Evolutionary conservation across 1,140 invertebrate genomes (phyloP).

Genomic region (Rhopalosiphum padi): DNA sequence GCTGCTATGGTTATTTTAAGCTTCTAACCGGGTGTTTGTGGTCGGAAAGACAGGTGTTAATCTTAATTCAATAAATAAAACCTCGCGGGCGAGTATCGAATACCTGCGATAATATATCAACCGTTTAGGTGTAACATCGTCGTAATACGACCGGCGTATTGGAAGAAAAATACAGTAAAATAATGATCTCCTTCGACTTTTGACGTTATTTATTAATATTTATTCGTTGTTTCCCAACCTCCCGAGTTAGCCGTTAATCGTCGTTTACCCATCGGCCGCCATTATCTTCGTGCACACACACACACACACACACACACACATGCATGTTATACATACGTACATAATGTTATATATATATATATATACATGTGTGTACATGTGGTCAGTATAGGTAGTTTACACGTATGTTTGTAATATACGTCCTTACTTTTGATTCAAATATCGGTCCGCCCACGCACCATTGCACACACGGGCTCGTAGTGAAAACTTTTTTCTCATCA

Average conservation of each 20-base stretch:
- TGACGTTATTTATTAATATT: not conserved
- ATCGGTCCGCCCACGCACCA: not conserved
- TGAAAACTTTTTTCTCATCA: not conserved
- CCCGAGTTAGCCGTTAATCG: not conserved
- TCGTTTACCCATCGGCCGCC: not conserved
- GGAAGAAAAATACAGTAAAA: not conserved
- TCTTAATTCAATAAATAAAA: conserved; percentile 26
- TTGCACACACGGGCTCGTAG: not conserved
- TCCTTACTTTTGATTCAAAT: not conserved
- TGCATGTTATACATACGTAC: not conserved
- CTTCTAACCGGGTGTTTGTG: not conserved
- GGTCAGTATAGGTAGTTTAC: not conserved
- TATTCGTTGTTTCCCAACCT: not conserved
- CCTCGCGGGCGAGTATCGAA: not conserved
- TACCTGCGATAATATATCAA: not conserved
- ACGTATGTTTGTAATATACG: not conserved
- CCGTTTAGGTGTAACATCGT: not conserved
- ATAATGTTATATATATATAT: no score
- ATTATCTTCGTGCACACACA: not conserved
- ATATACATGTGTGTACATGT: not conserved
- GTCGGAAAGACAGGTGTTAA: not conserved
- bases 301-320: not conserved
- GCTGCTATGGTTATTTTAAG: not conserved
- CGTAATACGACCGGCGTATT: not conserved
- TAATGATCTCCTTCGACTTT: not conserved